Percentiles rank a stretch among this genome's conserved stretches.
Evolutionary conservation across 2,888 invertebrate genomes (phyloP).

Genomic region (Hemaris fuciformis): DNA sequence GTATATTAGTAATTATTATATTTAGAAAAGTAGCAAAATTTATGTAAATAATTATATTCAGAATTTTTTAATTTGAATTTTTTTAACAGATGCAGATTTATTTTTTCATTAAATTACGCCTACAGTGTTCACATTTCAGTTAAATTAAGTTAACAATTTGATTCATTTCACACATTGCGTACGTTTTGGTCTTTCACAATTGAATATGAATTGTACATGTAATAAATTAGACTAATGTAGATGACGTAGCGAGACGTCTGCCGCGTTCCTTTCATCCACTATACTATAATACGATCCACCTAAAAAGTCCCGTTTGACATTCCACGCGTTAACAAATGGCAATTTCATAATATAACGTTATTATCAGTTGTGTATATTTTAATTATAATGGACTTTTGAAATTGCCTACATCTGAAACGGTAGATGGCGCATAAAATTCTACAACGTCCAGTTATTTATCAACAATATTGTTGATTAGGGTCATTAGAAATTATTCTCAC

Average conservation of each 20-base stretch:
- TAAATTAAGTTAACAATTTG: background rate
- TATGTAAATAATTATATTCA: background rate
- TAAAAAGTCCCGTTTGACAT: background rate
- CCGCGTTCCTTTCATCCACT: background rate
- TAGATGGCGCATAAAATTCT: no score
- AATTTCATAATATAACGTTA: background rate
- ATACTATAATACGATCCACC: background rate
- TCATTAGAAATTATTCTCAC: no score
- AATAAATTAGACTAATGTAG: conserved; percentile 2
- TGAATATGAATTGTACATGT: conserved; percentile 1
- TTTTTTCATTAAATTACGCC: background rate
- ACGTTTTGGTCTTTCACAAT: conserved; percentile 1
- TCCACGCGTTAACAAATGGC: background rate
- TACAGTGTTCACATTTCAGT: background rate
- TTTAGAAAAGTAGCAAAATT: background rate
- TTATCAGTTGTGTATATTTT: background rate
- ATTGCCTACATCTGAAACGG: background rate
- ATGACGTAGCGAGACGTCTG: background rate
- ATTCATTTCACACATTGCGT: background rate
- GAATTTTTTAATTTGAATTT: no score
- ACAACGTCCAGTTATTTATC: no score
- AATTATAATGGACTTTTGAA: background rate
- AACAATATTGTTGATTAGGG: background rate
- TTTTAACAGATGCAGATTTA: no score
- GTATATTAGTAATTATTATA: background rate